phyloP scores from a whole-genome alignment of 2,797 vertebrate species.

The Amazona ochrocephala region DNA sequence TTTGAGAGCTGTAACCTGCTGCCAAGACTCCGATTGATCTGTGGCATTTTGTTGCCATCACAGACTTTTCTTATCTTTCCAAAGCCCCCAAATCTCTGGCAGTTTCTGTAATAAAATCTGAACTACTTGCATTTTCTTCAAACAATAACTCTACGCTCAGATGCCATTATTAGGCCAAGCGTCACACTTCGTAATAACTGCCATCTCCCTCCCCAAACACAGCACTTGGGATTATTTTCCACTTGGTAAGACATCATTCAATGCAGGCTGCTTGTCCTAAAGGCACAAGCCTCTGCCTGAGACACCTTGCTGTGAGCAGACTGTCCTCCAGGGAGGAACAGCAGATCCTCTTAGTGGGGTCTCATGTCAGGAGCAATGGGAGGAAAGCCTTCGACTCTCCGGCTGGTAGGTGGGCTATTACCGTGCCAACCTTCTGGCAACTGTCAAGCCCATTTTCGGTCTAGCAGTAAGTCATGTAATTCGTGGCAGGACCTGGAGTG shows the following conservation, averaged over 20 bases:
- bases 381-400: slow-evolving; percentile 31
- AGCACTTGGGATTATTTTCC: slow-evolving; percentile 20
- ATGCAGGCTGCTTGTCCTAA: slow-evolving; percentile 5
- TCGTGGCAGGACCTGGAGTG: slow-evolving; percentile 68
- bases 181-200: slow-evolving; percentile 15
- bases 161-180: slow-evolving; percentile 73
- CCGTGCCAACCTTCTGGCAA: slow-evolving; percentile 66
- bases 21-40: not conserved
- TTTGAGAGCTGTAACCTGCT: too few relatives aligned
- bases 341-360: not conserved
- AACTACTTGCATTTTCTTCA: slow-evolving; percentile 61
- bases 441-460: slow-evolving; percentile 78
- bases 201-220: not conserved
- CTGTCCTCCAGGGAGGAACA: not conserved
- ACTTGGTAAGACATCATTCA: slow-evolving; percentile 40
- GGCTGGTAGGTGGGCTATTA: slow-evolving; percentile 66
- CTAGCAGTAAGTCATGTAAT: slow-evolving; percentile 77
- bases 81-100: slow-evolving; percentile 45
- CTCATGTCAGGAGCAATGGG: not conserved
- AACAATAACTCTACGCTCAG: slow-evolving; percentile 73
- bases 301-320: not conserved
- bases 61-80: not conserved
- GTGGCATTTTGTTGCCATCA: not conserved
- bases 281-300: slow-evolving; percentile 2
- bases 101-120: slow-evolving; percentile 69